Evolutionary conservation across 2,888 invertebrate genomes (phyloP), one percentile per base, ranked within the genome.

Genomic region (Cheilosia vulpina): DNA sequence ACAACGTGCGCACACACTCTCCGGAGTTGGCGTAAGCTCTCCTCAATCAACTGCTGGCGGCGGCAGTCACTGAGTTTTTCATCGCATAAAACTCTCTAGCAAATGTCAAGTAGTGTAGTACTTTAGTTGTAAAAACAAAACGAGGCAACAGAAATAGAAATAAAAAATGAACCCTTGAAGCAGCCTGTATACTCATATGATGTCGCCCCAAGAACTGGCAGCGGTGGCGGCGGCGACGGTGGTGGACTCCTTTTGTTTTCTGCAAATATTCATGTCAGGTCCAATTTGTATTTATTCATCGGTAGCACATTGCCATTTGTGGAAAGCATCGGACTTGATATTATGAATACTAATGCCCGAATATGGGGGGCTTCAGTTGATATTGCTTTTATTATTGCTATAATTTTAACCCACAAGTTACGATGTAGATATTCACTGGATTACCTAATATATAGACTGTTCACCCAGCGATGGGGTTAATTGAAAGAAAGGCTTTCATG

Each of bases 271-370:
- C 84, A 66, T 71, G 84, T 85, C 84, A 85, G 80, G 84, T 80
- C 84, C 84, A 85, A 80, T 80, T 85, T 76, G 76, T 85, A 80
- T 85, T 80, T 85, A 80, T 80, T 80, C 84, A 80, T 76, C 80
- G 80, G 84, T 80, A 84, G 73, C 80, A 80, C 65, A 85, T 80
- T 80, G 76, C 84, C 80, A 85, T 85, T 80, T 85, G 80, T 76
- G 80, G 84, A 80, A 80, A 75, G 84, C 80, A 80, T 71, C 71
- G 47, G 65, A 57, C 76, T 76, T 72, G 65, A 41, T 63, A 83
- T 79, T 84, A 75, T 79, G 83, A 84, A 84, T 84, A 84, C 83
- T 79, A 84, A 84, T 84, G 68, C 45, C 83, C 71, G 52, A 82
- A 82, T 77, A 82, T 55, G 78, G 77, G 62, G 58, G 60, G 24